Evolutionary conservation across 2,113 vertebrate genomes (phyloP).

Genomic region (Tichodroma muraria): DNA sequence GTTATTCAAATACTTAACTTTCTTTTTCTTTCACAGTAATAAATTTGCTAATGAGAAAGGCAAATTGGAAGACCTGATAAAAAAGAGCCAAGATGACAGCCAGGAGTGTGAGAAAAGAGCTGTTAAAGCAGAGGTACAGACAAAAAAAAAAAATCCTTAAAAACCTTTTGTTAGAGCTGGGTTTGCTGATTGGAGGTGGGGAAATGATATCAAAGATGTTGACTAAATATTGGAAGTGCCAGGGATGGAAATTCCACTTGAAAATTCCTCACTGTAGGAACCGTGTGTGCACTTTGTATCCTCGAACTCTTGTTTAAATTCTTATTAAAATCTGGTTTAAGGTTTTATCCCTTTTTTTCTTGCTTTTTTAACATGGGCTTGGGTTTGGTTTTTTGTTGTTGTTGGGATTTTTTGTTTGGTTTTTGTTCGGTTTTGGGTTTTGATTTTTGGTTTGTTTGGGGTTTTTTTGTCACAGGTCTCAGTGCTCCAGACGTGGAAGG

Average conservation of each 20-base stretch:
- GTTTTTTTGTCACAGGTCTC: conserved; percentile 50
- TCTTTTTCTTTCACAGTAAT: conserved; percentile 69
- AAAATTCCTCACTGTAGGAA: not conserved
- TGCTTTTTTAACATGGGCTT: not conserved
- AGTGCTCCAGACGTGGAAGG: conserved; percentile 67
- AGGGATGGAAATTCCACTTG: not conserved
- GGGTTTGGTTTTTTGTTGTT: not conserved
- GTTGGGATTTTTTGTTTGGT: not conserved
- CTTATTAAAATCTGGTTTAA: not conserved
- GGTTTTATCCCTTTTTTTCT: not conserved
- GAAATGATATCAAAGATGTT: not conserved
- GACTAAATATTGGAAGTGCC: not conserved
- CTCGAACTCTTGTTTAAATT: not conserved
- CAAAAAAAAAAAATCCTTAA: not conserved
- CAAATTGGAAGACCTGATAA: conserved; percentile 79
- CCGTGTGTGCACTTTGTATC: not conserved
- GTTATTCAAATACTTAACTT: not conserved
- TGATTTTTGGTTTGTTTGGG: not conserved
- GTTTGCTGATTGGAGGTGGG: not conserved
- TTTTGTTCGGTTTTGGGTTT: no score
- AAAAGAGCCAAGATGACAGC: conserved; percentile 51
- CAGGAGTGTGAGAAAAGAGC: conserved; percentile 71
- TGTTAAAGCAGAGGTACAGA: conserved; percentile 75
- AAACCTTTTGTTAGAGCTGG: not conserved
- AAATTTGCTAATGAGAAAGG: conserved; percentile 76